A percentile compares a stretch with the other conserved stretches of the same genome.
Conservation (phyloP, 2,888 invertebrate species). For the Lissocephala sabroskyi region DNA sequence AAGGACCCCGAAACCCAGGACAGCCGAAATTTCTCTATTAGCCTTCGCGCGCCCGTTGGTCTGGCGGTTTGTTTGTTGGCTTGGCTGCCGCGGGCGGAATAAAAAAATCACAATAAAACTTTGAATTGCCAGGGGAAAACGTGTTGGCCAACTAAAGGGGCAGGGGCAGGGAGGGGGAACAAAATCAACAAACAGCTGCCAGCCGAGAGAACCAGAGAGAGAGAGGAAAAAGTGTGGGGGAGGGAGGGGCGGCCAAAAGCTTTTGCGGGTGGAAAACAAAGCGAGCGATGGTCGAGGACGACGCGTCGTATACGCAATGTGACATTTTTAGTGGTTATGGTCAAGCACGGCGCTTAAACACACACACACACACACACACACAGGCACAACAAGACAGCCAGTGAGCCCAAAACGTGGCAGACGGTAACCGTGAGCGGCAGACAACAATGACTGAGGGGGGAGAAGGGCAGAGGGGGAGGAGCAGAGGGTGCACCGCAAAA, state of each 20-base stretch:
- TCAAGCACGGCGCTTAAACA: conserved; percentile 61
- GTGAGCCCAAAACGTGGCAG: conserved; percentile 29
- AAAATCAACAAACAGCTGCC: conserved; percentile 52
- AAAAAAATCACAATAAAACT: conserved; percentile 51
- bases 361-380: conserved; percentile 28
- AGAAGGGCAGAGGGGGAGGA: conserved; percentile 7
- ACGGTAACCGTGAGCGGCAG: conserved; percentile 22
- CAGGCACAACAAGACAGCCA: not conserved
- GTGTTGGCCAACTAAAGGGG: too few species aligned
- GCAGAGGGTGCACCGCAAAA: conserved; percentile 14
- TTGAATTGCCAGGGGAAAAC: conserved; percentile 41
- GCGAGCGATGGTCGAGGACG: conserved; percentile 38
- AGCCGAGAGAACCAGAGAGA: not conserved
- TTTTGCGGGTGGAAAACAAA: conserved; percentile 20
- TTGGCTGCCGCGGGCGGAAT: conserved; percentile 28
- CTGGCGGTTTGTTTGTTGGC: conserved; percentile 24
- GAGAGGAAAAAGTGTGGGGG: conserved; percentile 6
- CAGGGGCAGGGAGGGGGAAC: conserved; percentile 34
- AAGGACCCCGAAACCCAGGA: not conserved
- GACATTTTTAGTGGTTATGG: conserved; percentile 67
- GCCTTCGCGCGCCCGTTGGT: too few species aligned
- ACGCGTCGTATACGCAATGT: conserved; percentile 63
- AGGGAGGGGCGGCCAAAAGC: conserved; percentile 15
- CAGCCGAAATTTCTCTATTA: not conserved
- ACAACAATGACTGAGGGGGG: conserved; percentile 17